Evolutionary conservation across 2,797 vertebrate species (phyloP).

Genomic region (Propithecus deckenii): DNA sequence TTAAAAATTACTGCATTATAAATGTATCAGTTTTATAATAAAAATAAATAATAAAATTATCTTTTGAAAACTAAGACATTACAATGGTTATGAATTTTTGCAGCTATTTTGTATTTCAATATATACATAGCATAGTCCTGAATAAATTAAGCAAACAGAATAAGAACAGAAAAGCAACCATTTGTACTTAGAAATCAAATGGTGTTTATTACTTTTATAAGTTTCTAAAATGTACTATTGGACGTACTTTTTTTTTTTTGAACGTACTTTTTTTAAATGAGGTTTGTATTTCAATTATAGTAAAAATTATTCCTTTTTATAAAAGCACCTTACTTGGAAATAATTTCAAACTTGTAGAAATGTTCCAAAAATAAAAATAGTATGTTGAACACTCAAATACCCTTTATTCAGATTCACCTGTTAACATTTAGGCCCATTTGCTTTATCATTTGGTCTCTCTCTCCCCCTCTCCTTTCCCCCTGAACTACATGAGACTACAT

Average conservation of each 20-base stretch:
- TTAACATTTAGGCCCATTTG: not conserved
- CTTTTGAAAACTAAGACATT: not conserved
- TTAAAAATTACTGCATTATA: not conserved
- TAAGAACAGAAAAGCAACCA: not conserved
- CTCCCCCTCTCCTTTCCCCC: not conserved
- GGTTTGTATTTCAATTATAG: not conserved
- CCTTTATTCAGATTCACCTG: not conserved
- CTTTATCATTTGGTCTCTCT: not conserved
- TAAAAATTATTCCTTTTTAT: not conserved
- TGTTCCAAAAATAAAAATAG: not conserved
- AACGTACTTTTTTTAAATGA: not conserved
- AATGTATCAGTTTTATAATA: not conserved
- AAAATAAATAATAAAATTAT: not conserved
- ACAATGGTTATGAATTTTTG: not conserved
- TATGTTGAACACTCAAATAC: not conserved
- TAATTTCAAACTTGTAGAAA: not conserved
- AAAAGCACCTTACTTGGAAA: not conserved
- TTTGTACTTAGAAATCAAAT: not conserved
- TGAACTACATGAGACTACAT: not conserved
- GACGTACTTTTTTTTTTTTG: not conserved
- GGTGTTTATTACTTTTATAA: not conserved
- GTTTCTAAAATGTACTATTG: not conserved
- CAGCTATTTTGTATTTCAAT: not conserved
- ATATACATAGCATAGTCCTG: not conserved
- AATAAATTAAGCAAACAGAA: not conserved